Percentiles rank a stretch among this genome's conserved stretches.
Conservation (phyloP, 2,113 vertebrate genomes). For the Brachyhypopomus gauderio region DNA sequence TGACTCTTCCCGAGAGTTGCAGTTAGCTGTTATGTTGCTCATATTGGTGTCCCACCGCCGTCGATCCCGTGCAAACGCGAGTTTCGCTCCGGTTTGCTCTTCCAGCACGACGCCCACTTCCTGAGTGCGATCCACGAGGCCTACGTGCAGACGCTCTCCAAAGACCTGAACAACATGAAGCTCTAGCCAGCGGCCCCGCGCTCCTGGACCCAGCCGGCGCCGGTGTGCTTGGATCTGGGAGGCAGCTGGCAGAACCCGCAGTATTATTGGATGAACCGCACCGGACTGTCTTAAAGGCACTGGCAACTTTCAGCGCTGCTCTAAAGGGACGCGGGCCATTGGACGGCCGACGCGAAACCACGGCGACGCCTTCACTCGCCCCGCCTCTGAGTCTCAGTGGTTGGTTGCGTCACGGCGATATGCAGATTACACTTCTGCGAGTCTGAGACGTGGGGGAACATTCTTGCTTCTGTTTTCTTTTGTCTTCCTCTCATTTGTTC, state of each 20-base stretch:
- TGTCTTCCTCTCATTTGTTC: too few species aligned
- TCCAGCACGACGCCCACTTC: slow-evolving; percentile 89
- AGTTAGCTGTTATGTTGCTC: neutral
- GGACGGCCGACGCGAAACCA: neutral
- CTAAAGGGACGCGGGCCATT: neutral
- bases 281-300: slow-evolving; percentile 5
- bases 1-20: too few species aligned
- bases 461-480: neutral
- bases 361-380: neutral
- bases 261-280: neutral
- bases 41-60: neutral
- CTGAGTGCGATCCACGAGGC: slow-evolving; percentile 90
- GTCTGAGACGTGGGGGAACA: neutral
- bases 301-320: neutral
- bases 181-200: slow-evolving; percentile 73
- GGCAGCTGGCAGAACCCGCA: neutral
- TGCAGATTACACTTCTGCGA: slow-evolving; percentile 11
- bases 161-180: slow-evolving; percentile 84
- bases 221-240: neutral
- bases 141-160: slow-evolving; percentile 88
- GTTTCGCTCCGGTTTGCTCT: slow-evolving; percentile 10
- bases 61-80: too few species aligned
- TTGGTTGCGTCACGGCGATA: neutral
- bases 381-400: neutral
- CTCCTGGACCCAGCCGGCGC: neutral